Base-by-base conservation (phyloP, 53 echinoderm and acorn worm species). In the Crossaster papposus region DNA sequence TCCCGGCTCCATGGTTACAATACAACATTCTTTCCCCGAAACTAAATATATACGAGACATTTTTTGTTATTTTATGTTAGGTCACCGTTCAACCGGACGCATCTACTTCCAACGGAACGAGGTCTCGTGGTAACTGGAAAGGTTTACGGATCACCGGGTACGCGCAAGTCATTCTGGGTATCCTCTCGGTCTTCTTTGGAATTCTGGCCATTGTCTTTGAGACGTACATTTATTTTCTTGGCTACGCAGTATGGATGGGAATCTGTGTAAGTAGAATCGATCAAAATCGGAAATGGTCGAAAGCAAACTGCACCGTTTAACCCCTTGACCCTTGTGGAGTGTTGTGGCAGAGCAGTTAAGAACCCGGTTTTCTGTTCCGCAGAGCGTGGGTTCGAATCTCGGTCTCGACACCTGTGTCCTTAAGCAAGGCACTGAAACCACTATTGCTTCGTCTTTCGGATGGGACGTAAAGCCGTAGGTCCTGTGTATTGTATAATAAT, bases 41-140 rank as follows among this genome's bases (percentile, higher is more conserved):
- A 2, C 58, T 18, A 58, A 58, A 58, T 24, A 26, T n/a, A 26
- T 3, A n/a, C 9, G 28, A 20, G 5, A 26, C 11, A 26, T 68
- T 26, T 4, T 12, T 23, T 68, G 24, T 68, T 7, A 44, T 26
- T n/a, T n/a, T n/a, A n/a, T 26, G 28, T 24, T 23, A 68, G 68
- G 68, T 68, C 20, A 68, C 28, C 24, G 68, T 68, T n/a, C 68
- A 68, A 28, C 10, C 68, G 9, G 68, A 68, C n/a, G 0, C 17
- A 28, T 11, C 15, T 24, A 6, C n/a, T 10, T 68, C 68, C 24
- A 68, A 28, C n/a, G 28, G n/a, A 26, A 28, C 29, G 5, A 28
- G 68, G 68, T 20, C 68, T 68, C 68, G 68, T 73, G 74, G 74
- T 34, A 33, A 73, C 17, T 73, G 74, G 74, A 73, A 35, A 32